Conservation (phyloP, 2,113 vertebrate species). For the Nicator chloris region DNA sequence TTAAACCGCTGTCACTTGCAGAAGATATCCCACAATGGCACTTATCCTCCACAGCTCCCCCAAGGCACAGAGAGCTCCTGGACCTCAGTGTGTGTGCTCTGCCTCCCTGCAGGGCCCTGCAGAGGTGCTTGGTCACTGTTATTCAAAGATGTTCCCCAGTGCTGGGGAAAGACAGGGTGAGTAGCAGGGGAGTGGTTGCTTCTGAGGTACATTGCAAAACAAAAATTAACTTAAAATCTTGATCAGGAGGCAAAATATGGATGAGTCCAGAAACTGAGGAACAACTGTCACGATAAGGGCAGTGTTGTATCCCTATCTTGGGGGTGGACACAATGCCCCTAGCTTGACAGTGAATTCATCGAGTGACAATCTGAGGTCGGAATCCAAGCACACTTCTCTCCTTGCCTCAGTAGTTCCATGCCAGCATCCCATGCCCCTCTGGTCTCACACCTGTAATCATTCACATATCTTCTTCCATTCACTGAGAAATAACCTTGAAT, state of each 20-base stretch:
- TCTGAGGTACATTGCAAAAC: not conserved
- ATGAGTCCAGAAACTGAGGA: not conserved
- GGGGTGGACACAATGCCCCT: not conserved
- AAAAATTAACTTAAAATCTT: not conserved
- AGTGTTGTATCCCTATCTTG: not conserved
- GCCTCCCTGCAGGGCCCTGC: not conserved
- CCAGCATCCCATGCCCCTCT: not conserved
- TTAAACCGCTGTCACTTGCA: conserved; percentile 28
- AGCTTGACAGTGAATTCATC: not conserved
- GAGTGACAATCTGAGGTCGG: rapidly evolving
- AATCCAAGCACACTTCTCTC: not conserved
- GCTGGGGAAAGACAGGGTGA: not conserved
- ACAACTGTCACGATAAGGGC: not conserved
- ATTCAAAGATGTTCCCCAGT: not conserved
- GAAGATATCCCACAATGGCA: not conserved
- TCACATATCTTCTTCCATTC: not conserved
- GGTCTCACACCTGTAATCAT: not conserved
- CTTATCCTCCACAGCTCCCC: not conserved
- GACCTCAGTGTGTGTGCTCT: not conserved
- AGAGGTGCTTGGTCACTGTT: not conserved
- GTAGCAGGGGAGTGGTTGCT: rapidly evolving
- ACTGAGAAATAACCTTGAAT: not conserved
- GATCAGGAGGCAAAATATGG: not conserved
- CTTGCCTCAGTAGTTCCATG: not conserved
- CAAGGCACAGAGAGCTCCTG: not conserved